Conservation (phyloP, 1,140 invertebrate species). For the silkworm (Bombyx mori) region DNA sequence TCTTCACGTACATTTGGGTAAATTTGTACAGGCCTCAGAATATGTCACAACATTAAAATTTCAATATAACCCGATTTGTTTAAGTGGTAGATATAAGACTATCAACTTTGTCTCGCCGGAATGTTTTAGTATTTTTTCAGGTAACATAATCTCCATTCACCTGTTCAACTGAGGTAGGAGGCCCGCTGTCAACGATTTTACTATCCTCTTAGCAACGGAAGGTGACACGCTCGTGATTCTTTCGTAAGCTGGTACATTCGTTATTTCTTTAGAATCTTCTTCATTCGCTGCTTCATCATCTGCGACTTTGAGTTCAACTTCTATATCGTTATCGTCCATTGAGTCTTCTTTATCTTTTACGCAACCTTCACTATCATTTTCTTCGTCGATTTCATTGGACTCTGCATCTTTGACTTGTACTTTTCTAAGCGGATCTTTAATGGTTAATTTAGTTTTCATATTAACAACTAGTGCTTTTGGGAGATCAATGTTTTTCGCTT, state of each 20-base stretch:
- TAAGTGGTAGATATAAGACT: no score
- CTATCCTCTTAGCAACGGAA: slow-evolving; percentile 82
- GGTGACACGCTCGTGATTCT: slow-evolving; percentile 74
- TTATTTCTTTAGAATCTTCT: slow-evolving; percentile 40
- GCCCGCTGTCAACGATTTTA: slow-evolving; percentile 74
- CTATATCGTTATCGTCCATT: slow-evolving; percentile 32
- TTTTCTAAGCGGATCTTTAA: slow-evolving; percentile 7
- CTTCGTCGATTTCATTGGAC: slow-evolving; percentile 4
- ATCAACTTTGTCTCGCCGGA: no score
- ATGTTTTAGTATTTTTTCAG: no score
- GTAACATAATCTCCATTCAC: slow-evolving; percentile 28
- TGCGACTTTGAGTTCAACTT: slow-evolving; percentile 32
- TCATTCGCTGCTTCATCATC: slow-evolving; percentile 45
- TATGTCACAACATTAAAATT: no score
- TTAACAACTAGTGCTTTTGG: slow-evolving; percentile 38
- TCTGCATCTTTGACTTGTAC: slow-evolving; percentile 16
- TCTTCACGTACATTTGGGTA: background rate
- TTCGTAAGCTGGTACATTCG: slow-evolving; percentile 66
- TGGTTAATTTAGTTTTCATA: background rate
- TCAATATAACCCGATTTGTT: no score
- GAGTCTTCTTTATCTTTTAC: slow-evolving; percentile 18
- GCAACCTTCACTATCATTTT: slow-evolving; percentile 24
- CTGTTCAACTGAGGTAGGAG: slow-evolving; percentile 70
- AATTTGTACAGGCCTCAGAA: background rate
- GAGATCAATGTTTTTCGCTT: slow-evolving; percentile 66